Evolutionary conservation across 2,797 vertebrate genomes (phyloP).

Genomic region (Hapalemur alaotrensis): DNA sequence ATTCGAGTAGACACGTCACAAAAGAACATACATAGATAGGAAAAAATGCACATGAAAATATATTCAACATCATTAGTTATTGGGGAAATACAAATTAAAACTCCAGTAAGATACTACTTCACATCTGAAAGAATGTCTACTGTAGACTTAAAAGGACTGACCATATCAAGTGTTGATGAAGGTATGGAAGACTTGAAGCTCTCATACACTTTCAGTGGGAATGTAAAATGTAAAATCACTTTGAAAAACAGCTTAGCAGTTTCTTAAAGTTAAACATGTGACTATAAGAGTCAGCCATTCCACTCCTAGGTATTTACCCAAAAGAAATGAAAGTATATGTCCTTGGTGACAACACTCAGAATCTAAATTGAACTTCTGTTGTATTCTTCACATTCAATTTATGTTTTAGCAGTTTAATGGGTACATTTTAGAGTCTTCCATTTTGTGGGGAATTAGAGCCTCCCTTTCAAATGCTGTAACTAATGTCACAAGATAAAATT

Average conservation of each 20-base stretch:
- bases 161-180: background rate
- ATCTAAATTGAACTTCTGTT: no score
- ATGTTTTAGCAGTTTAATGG: no score
- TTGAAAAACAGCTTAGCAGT: background rate
- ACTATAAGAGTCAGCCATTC: background rate
- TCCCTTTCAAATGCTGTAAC: no score
- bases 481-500: no score
- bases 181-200: background rate
- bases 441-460: no score
- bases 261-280: background rate
- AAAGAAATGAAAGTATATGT: background rate
- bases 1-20: background rate
- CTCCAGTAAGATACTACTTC: background rate
- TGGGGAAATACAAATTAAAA: background rate
- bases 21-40: background rate
- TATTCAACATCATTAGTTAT: background rate
- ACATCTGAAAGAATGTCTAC: background rate
- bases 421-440: no score
- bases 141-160: background rate
- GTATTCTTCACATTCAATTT: no score
- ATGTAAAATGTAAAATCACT: background rate
- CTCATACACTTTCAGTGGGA: background rate
- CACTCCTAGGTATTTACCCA: background rate
- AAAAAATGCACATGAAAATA: background rate
- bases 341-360: background rate